Evolutionary conservation across 2,888 invertebrate species (phyloP).

Genomic region (Caenorhabditis afra): DNA sequence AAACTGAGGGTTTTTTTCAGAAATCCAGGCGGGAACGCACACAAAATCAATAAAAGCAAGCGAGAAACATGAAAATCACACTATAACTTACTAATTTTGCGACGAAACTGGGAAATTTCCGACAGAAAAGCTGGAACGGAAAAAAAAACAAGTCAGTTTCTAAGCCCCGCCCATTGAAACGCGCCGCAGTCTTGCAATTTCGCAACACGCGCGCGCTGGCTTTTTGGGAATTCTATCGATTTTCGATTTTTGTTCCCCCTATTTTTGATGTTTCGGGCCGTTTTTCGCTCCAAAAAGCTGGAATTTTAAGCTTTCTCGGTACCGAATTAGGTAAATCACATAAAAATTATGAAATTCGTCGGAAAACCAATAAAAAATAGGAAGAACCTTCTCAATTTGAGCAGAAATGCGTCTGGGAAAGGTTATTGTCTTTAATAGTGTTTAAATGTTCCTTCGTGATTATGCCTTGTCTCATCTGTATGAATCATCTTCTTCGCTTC

Average conservation of each 20-base stretch:
- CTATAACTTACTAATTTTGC: background rate
- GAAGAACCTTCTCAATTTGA: too few species aligned
- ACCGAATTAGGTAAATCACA: too few species aligned
- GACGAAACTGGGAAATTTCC: background rate
- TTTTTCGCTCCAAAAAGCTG: slow-evolving; percentile 12
- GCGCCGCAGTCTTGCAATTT: slow-evolving; percentile 21
- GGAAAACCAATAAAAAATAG: too few species aligned
- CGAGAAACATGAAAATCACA: background rate
- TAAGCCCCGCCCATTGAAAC: slow-evolving; percentile 41
- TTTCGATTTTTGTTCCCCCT: slow-evolving; percentile 14
- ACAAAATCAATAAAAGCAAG: background rate
- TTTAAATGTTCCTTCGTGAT: background rate
- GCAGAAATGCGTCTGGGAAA: too few species aligned
- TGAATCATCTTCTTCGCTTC: too few species aligned
- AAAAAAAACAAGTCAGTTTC: slow-evolving; percentile 4
- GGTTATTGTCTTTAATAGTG: too few species aligned
- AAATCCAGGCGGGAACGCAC: background rate
- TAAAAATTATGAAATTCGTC: background rate
- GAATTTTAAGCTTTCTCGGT: slow-evolving; percentile 1
- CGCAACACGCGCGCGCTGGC: slow-evolving; percentile 8
- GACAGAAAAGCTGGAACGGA: background rate
- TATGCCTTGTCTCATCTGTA: too few species aligned
- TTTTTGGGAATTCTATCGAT: slow-evolving; percentile 48
- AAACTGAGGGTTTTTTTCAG: background rate
- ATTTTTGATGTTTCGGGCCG: slow-evolving; percentile 1